A percentile compares a stretch with the other conserved stretches of the same genome.
Evolutionary conservation across 2,888 invertebrate genomes (phyloP).

Genomic region (Lagria hirta): DNA sequence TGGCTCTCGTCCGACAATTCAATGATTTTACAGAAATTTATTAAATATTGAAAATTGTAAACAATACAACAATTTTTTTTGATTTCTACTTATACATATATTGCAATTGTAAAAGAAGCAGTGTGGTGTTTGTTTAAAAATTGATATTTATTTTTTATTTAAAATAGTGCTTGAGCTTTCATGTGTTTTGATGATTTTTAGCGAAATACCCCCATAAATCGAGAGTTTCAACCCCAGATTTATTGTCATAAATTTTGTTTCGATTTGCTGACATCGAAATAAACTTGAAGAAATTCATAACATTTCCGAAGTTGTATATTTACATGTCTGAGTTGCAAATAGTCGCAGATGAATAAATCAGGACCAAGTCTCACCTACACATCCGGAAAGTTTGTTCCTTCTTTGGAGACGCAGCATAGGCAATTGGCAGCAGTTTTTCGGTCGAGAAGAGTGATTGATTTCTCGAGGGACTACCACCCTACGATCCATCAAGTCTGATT

Average conservation of each 20-base stretch:
- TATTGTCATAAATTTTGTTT: conserved; percentile 25
- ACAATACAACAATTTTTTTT: too few species aligned
- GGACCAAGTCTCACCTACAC: conserved; percentile 26
- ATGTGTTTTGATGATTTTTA: too few species aligned
- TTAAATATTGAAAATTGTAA: too few species aligned
- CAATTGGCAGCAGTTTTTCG: conserved; percentile 50
- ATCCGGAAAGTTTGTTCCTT: conserved; percentile 40
- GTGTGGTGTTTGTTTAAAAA: too few species aligned
- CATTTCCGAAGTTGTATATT: conserved; percentile 29
- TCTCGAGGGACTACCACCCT: conserved; percentile 50
- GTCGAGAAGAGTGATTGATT: conserved; percentile 51
- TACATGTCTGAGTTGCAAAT: conserved; percentile 27
- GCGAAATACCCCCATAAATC: too few species aligned
- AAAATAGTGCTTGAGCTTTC: too few species aligned
- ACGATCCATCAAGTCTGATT: conserved; percentile 52
- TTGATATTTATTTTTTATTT: too few species aligned
- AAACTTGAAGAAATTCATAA: conserved; percentile 29
- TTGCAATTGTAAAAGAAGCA: too few species aligned
- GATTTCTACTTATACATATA: too few species aligned
- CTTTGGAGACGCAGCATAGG: conserved; percentile 35
- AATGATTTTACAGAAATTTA: too few species aligned
- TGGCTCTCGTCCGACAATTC: too few species aligned
- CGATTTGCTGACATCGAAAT: conserved; percentile 28
- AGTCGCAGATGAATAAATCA: conserved; percentile 34
- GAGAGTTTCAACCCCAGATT: too few species aligned